These are phyloP conservation scores for Planiliza haematocheilus DNA, from an alignment of 2,113 vertebrate species.

Conservation along the genomic window DNA sequence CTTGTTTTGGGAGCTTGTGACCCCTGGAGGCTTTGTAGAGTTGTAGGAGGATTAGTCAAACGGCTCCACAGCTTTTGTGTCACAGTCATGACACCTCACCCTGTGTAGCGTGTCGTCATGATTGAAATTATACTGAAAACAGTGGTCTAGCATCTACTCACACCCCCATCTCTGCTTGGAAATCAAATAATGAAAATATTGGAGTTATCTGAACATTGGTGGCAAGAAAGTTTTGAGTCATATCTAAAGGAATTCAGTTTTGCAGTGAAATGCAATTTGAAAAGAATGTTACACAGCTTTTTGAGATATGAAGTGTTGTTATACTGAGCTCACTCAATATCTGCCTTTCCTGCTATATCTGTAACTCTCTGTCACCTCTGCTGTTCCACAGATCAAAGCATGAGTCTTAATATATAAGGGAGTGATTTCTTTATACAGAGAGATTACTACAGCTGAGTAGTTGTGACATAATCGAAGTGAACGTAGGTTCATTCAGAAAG, in stretches of 20 bases:
- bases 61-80: slow-evolving; percentile 76
- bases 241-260: slow-evolving; percentile 14
- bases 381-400: slow-evolving; percentile 30
- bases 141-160: slow-evolving; percentile 29
- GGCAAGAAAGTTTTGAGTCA: slow-evolving; percentile 5
- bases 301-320: slow-evolving; percentile 32
- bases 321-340: slow-evolving; percentile 18
- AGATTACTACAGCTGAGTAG: slow-evolving; percentile 11
- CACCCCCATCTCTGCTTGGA: neutral
- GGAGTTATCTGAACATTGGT: slow-evolving; percentile 34
- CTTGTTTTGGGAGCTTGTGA: slow-evolving; percentile 74
- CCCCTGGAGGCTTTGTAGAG: slow-evolving; percentile 52
- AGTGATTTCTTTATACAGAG: neutral
- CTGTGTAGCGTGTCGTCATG: slow-evolving; percentile 73
- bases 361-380: slow-evolving; percentile 25
- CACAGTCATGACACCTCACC: slow-evolving; percentile 75
- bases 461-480: neutral
- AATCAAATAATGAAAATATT: slow-evolving; percentile 41
- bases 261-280: slow-evolving; percentile 32
- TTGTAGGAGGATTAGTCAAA: slow-evolving; percentile 65
- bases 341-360: slow-evolving; percentile 28
- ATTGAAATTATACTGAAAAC: slow-evolving; percentile 82
- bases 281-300: slow-evolving; percentile 20
- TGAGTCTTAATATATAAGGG: slow-evolving; percentile 11
- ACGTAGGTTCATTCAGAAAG: neutral